These are phyloP conservation scores for Pristis pectinata DNA, from an alignment of 2,797 vertebrate species.

Conservation along the genomic window DNA sequence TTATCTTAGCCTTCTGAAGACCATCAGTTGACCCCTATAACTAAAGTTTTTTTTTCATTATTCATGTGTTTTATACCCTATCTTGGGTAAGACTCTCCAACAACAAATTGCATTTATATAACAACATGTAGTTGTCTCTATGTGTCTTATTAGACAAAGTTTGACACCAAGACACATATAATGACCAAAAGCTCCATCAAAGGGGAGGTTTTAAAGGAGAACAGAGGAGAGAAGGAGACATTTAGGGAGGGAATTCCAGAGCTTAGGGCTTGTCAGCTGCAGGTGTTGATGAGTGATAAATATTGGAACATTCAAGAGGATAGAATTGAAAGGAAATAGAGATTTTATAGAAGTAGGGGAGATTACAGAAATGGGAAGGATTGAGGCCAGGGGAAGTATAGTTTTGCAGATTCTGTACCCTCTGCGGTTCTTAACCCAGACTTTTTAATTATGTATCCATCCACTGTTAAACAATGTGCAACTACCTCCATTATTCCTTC, in stretches of 20 bases:
- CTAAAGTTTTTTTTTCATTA: no score
- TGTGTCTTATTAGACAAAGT: background rate
- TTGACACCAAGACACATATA: background rate
- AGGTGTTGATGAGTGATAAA: background rate
- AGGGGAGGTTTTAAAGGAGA: no score
- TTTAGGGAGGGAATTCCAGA: background rate
- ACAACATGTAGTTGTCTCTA: background rate
- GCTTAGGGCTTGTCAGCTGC: background rate
- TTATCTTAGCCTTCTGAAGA: no score
- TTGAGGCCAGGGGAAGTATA: background rate
- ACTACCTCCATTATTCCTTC: background rate
- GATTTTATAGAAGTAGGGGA: background rate
- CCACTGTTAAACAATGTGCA: background rate
- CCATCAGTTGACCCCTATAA: background rate
- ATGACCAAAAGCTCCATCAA: background rate
- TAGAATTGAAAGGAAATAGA: background rate
- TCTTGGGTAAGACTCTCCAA: background rate
- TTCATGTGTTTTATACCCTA: background rate
- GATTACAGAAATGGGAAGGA: background rate
- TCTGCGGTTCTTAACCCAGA: background rate
- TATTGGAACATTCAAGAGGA: background rate
- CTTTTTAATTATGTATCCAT: background rate
- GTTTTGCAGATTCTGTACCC: background rate
- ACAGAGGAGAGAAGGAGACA: background rate
- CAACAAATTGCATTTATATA: background rate